Evolutionary conservation across 1,140 invertebrate species (phyloP), one percentile per base, ranked within the genome.

Genomic region (Matsumurasca onukii): DNA sequence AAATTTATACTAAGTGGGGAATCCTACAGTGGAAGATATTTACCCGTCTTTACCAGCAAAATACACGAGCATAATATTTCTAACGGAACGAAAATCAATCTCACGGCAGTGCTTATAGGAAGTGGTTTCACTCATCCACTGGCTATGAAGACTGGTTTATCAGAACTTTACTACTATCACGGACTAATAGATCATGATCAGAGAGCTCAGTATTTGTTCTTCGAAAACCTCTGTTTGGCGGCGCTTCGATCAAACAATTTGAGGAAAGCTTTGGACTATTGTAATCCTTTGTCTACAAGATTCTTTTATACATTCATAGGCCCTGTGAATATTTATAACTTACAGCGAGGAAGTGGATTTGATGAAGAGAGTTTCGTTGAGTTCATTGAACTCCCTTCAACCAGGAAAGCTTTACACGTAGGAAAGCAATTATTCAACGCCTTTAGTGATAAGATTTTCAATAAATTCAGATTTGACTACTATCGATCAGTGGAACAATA

Each of bases 21-120:
- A 80, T 94, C 92, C 13, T 95, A 95, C 79, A 93, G 85, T 13
- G 93, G 92, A 1, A 90, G 90, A 76, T 94, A 93, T 82, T 87
- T 93, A 0, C 91, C 92, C 17, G 88, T 91, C 0, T 76, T 92
- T 20, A 85, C 86, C 0, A 85, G 91, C 75, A 87, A 88, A n/a
- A 93, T 94, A 51, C 87, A 93, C 75, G 81, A 84, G 72, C 84
- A 87, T 34, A 90, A 88, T 73, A 81, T 86, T 13, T 76, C 82
- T 61, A 72, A 81, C 13, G 86, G 85, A 67, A 5, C 72, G 22
- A 75, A 73, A 66, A 86, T 89, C 3, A 88, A 88, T 72, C 75
- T 91, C n/a, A 68, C 67, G 13, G 89, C 89, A 39, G 77, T 95
- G 67, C 88, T 90, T 0, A 94, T 96, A 76, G 93, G 93, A 0